Conservation (phyloP, 23 tunicate genomes). For the Clavelina lepadiformis region DNA sequence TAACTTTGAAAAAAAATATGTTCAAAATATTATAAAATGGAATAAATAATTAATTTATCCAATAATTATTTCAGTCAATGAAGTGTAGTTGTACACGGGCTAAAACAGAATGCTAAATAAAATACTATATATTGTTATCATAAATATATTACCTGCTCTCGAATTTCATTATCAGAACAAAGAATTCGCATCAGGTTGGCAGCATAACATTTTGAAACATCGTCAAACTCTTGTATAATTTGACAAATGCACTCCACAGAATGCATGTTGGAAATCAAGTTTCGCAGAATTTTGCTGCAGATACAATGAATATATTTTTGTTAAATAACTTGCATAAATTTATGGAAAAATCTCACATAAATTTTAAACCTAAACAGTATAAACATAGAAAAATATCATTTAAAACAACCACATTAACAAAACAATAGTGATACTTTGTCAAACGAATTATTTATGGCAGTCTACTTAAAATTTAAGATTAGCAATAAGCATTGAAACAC, state of each 20-base stretch:
- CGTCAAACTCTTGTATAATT: constrained; percentile 75
- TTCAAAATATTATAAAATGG: background rate
- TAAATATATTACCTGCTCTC: constrained; percentile 42
- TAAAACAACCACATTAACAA: no score
- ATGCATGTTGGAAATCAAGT: constrained; percentile 26
- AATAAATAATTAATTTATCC: background rate
- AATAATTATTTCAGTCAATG: background rate
- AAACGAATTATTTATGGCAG: no score
- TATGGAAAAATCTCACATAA: no score
- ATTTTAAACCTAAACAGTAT: no score
- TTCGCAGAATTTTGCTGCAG: constrained; percentile 24
- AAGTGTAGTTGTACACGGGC: background rate
- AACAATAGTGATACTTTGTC: no score
- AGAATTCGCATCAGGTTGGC: constrained; percentile 63
- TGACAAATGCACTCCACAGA: constrained; percentile 49
- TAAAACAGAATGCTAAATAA: background rate
- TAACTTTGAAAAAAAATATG: no score
- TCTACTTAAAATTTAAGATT: no score
- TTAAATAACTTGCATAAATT: no score
- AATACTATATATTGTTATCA: background rate
- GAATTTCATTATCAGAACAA: constrained; percentile 46
- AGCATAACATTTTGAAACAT: constrained; percentile 56
- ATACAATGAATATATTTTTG: background rate
- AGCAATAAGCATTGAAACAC: no score
- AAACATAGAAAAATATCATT: no score